Percentiles rank a stretch among this genome's conserved stretches.
These are phyloP conservation scores for Lasioglossum lativentre DNA, from an alignment of 2,888 invertebrate species.

Conservation along the genomic window DNA sequence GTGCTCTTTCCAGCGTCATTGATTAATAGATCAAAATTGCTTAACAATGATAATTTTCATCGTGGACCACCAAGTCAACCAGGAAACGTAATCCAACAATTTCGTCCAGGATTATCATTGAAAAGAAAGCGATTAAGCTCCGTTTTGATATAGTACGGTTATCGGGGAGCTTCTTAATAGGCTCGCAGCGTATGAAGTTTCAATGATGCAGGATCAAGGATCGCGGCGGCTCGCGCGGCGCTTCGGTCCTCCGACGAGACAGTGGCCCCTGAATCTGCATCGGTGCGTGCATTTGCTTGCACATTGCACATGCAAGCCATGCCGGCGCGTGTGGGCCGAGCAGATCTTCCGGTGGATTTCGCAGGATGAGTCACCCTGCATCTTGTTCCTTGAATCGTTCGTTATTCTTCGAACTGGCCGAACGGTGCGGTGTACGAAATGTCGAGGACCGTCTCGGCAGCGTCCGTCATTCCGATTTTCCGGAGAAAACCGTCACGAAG, in stretches of 20 bases:
- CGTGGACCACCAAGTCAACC: not conserved
- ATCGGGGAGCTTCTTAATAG: not conserved
- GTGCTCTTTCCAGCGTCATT: not conserved
- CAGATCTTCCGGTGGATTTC: constrained; percentile 58
- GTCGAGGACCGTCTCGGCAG: not conserved
- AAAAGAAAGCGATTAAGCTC: not conserved
- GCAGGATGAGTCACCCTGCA: constrained; percentile 55
- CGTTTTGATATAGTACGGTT: not conserved
- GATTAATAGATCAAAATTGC: not conserved
- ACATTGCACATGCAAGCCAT: constrained; percentile 41
- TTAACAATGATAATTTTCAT: not conserved
- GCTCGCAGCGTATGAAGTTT: not conserved
- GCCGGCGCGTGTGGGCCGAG: constrained; percentile 58
- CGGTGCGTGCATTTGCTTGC: constrained; percentile 49
- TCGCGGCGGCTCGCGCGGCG: not conserved
- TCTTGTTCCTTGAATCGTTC: constrained; percentile 47
- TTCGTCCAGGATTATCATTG: not conserved
- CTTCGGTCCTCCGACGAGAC: not conserved
- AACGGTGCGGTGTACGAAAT: not conserved
- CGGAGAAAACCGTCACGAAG: not conserved
- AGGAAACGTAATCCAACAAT: not conserved
- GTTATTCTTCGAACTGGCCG: constrained; percentile 19
- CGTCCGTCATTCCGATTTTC: not conserved
- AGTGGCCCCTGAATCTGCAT: constrained; percentile 21
- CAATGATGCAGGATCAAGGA: constrained; percentile 10